Percentiles rank a stretch among this genome's conserved stretches.
Conservation (phyloP, 2,797 vertebrate species). For the Oryzias dopingdopingensis region DNA sequence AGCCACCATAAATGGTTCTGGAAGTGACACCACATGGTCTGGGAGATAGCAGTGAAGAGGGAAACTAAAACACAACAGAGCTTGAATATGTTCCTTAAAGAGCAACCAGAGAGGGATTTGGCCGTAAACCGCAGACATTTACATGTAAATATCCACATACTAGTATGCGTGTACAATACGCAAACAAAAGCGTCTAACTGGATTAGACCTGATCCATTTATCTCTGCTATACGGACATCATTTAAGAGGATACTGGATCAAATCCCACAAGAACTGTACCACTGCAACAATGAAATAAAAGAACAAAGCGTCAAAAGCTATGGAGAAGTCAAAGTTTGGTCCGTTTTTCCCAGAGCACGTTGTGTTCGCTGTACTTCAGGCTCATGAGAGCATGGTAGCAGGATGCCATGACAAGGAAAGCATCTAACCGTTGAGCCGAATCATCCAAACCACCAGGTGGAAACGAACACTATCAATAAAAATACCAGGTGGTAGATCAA, state of each 20-base stretch:
- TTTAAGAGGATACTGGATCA: constrained; percentile 69
- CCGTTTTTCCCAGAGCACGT: constrained; percentile 52
- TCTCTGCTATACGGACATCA: constrained; percentile 71
- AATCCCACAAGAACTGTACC: constrained; percentile 51
- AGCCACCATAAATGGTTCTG: constrained; percentile 69
- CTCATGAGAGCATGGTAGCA: constrained; percentile 71
- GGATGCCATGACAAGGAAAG: constrained; percentile 73
- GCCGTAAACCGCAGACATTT: constrained; percentile 60
- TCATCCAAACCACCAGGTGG: constrained; percentile 78
- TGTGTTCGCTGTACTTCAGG: constrained; percentile 64
- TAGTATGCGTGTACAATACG: constrained; percentile 67
- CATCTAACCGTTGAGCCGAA: constrained; percentile 73
- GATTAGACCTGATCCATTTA: constrained; percentile 79
- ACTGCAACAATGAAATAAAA: constrained; percentile 15
- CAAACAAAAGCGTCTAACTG: constrained; percentile 73
- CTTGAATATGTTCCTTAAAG: constrained; percentile 80
- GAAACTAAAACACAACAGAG: constrained; percentile 81
- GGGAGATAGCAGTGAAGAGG: constrained; percentile 69
- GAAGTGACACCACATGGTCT: constrained; percentile 65
- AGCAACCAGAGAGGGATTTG: constrained; percentile 76
- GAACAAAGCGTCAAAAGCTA: constrained; percentile 38
- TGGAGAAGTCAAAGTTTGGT: constrained; percentile 42
- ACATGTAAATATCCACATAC: constrained; percentile 72
- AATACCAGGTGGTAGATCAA: constrained; percentile 82
- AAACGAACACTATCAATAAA: constrained; percentile 81